Conservation (phyloP, 2,113 vertebrate genomes). For the Podarcis cretensis region DNA sequence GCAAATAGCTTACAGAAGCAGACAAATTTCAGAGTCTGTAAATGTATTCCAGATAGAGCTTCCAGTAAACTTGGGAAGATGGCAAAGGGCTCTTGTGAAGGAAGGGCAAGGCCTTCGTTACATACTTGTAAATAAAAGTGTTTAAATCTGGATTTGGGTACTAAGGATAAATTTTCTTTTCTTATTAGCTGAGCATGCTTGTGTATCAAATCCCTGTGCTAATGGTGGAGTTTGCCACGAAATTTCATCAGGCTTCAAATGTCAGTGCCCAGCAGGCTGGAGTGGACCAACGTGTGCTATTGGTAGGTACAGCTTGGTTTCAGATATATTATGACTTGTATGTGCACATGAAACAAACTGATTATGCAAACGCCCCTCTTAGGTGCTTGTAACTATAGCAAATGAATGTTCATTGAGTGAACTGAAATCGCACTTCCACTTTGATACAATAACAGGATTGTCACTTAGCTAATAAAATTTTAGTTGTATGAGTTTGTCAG, state of each 20-base stretch:
- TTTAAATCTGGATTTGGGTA: background rate
- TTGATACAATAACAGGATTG: background rate
- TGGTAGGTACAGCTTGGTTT: conserved; percentile 76
- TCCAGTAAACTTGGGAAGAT: too few relatives aligned
- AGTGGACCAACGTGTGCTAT: conserved; percentile 92
- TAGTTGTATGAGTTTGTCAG: background rate
- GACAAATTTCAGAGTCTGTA: background rate
- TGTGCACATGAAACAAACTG: background rate
- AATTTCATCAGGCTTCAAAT: conserved; percentile 89
- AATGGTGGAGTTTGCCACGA: conserved; percentile 93
- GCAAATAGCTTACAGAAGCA: background rate
- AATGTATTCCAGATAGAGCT: background rate
- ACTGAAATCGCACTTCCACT: background rate
- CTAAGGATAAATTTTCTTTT: background rate
- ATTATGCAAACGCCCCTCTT: background rate
- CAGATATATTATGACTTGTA: background rate
- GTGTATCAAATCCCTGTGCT: conserved; percentile 93
- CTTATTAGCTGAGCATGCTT: conserved; percentile 89
- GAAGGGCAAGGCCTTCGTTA: background rate
- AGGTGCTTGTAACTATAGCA: background rate
- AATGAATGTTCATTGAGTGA: background rate
- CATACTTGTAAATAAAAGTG: background rate
- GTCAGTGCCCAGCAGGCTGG: conserved; percentile 92
- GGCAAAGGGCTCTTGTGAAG: background rate
- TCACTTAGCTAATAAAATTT: background rate